Evolutionary conservation across 2,113 vertebrate genomes (phyloP), one percentile per base, ranked within the genome.

Genomic region (Gymnorhina tibicen): DNA sequence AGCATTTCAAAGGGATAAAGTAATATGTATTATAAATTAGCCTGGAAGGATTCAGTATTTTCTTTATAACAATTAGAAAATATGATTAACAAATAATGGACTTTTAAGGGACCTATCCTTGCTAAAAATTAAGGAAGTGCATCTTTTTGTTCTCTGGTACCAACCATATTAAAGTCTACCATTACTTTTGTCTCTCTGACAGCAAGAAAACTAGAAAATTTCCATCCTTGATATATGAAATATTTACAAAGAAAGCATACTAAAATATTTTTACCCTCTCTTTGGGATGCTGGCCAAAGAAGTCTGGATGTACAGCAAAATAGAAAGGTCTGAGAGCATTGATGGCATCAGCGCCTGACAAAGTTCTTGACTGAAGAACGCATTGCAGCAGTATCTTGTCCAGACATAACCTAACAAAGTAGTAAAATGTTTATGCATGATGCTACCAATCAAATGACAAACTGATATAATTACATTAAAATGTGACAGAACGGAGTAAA

Each of bases 291-390:
- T 99, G 99, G 79, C 99, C 99, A 89, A 99, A 99, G 98, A 99
- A 99, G 97, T 99, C 99, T 47, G 99, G 99, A 92, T 99, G 99
- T 24, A 99, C 99, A 7, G 99, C 99, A 92, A 99, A 99, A 96
- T 99, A 99, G 97, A 99, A 99, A 3, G 99, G 99, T 80, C 99
- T 98, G 92, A 99, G 97, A n/a, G 99, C 99, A 77, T 98, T 99
- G 92, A 99, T 95, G 30, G 99, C 98, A 83, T 99, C 99, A 22
- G 99, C 99, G 52, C 98, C 99, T 4, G 99, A 99, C 59, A 99
- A 97, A 67, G 96, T 62, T 96, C 99, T 98, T 24, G 97, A 96
- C 79, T 97, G 98, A 89, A 98, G 84, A 47, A 98, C n/a, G 33
- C 93, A 95, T 1, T 96, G 80, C 39, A 96, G 81, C 53, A 97